Conservation (phyloP, 1,140 invertebrate species). For the Dufourea novaeangliae region DNA sequence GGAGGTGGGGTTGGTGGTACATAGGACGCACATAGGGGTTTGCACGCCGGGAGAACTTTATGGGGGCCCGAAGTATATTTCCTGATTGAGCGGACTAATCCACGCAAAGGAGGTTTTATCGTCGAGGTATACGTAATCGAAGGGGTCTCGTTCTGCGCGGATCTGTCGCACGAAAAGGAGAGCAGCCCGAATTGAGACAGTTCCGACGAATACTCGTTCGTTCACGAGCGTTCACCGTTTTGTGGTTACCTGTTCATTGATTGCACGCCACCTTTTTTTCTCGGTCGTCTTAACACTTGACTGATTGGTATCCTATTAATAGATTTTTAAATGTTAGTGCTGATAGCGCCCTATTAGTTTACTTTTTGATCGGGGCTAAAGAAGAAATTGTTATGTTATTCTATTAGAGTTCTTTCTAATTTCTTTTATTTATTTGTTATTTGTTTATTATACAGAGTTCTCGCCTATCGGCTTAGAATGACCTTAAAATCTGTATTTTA, state of each 20-base stretch:
- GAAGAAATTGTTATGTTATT: no score
- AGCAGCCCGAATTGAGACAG: conserved; percentile 18
- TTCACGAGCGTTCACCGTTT: not conserved
- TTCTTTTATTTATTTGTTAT: no score
- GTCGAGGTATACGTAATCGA: conserved; percentile 75
- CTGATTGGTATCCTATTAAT: no score
- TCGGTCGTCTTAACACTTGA: no score
- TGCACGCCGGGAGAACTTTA: conserved; percentile 67
- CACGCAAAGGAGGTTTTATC: conserved; percentile 78
- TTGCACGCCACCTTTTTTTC: no score
- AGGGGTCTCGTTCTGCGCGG: conserved; percentile 51
- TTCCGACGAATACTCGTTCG: not conserved
- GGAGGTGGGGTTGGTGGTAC: conserved; percentile 17
- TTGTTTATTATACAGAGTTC: no score
- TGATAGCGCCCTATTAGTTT: no score
- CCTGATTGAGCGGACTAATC: conserved; percentile 79
- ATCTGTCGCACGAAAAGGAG: conserved; percentile 38
- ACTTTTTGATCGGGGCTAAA: no score
- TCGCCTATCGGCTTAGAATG: no score
- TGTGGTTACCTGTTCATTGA: not conserved
- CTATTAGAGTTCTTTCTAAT: no score
- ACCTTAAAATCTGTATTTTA: no score
- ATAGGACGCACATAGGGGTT: conserved; percentile 63
- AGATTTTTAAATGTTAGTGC: no score
- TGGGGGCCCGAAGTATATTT: conserved; percentile 76